Base-by-base conservation (phyloP, 2,888 invertebrate genomes). In the Caenorhabditis uteleia region DNA sequence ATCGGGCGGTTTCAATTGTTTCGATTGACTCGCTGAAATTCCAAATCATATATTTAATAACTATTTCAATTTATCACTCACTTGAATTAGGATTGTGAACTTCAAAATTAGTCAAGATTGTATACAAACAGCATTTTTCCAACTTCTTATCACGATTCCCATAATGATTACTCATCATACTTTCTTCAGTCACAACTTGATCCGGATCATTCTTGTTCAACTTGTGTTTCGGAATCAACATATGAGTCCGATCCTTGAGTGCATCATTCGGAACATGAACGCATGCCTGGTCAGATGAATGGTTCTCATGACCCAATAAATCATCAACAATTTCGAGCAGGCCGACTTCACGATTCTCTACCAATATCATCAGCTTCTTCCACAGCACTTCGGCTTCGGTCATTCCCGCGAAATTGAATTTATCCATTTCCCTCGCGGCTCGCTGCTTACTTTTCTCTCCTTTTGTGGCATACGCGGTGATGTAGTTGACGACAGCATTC, bases 331-430 rank as follows among this genome's bases (percentile, higher is more conserved):
- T 36, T 38, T 48, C 55, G 18, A 55, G 33, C 2, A 16, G 1
- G 8, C 55, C 55, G 2, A 31, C 29, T 39, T 33, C 47, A 6
- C 40, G 36, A 48, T 33, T 29, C n/a, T n/a, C n/a, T n/a, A n/a
- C n/a, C n/a, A n/a, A n/a, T n/a, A n/a, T n/a, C n/a, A n/a, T n/a
- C n/a, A n/a, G n/a, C n/a, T n/a, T n/a, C n/a, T n/a, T n/a, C n/a
- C n/a, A n/a, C n/a, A n/a, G n/a, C n/a, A n/a, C n/a, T n/a, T n/a
- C n/a, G n/a, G n/a, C n/a, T n/a, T n/a, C n/a, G n/a, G n/a, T n/a
- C n/a, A n/a, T n/a, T n/a, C n/a, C n/a, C n/a, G n/a, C n/a, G n/a
- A n/a, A n/a, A n/a, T n/a, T n/a, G n/a, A n/a, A n/a, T n/a, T n/a
- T n/a, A n/a, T n/a, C n/a, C n/a, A n/a, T n/a, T n/a, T n/a, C n/a